Base-by-base conservation (phyloP, 2,888 invertebrate genomes). In the Actias luna region DNA sequence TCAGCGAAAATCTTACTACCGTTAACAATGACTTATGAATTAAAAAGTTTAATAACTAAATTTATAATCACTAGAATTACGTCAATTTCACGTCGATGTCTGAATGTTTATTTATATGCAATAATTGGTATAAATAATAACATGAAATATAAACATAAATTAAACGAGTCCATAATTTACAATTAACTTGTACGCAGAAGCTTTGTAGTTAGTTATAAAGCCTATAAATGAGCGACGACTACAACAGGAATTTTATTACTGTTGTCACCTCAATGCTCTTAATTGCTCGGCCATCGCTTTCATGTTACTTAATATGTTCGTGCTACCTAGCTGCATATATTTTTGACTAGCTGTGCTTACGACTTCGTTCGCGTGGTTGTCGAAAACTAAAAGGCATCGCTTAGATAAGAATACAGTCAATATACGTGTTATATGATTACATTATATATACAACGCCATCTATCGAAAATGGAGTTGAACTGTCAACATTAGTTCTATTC, bases 211-310 rank as follows among this genome's bases (percentile, higher is more conserved):
- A 12, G 22, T 46, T 46, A 46, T 25, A 46, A 46, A 2, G 12
- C 46, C 46, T 22, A 46, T 46, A 46, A 46, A 25, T 46, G 46
- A 22, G 22, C 22, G 46, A 12, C 10, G 22, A 25, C 10, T 46
- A 46, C 22, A 46, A 46, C 46, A 46, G 22, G 46, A 46, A 46
- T 46, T 46, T 46, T 46, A 46, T 46, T 46, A 12, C 46, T 22
- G 22, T 22, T 46, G 46, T 46, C 18, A 46, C 18, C 22, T 46
- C 46, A 46, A 22, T 46, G 46, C 3, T 46, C 46, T 46, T 46
- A 46, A 46, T 46, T 46, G 22, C 46, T 42, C 22, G 22, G 22
- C 46, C 5, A 22, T 2, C 46, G 46, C 46, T 46, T 46, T 46
- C 46, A 46, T 39, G 16, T 39, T 14, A 39, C 36, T 39, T 39